Evolutionary conservation across 2,797 vertebrate genomes (phyloP), one percentile per base, ranked within the genome.

Genomic region (Hylomyscus alleni): DNA sequence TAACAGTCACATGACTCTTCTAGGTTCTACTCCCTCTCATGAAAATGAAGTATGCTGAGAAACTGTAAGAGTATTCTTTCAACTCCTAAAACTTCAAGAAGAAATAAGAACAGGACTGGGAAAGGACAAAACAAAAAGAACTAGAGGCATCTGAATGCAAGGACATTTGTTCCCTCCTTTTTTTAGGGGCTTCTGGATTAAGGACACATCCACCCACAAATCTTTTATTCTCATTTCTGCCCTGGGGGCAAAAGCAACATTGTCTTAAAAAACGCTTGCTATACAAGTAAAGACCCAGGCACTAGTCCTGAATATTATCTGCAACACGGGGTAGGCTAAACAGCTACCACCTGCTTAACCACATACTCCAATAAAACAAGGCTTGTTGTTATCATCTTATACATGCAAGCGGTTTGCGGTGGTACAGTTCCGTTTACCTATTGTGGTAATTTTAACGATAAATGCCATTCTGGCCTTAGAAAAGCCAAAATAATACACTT

Each of bases 231-330:
- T 89, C 54, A 89, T 94, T 78, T 87, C 65, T 86, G 77, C 40
- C 90, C 17, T 80, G 83, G 34, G 78, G 17, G 44, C 89, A 93
- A 96, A 69, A 89, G 94, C 50, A 89, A 31, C 31, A 50, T 96
- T 94, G 92, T 91, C 78, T 92, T n/a, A 83, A 97, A 94, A 81
- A 65, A 29, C 65, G 13, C 72, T 90, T 95, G 91, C 2, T 92
- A 58, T 44, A 84, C 6, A 76, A 95, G 82, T 40, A 97, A 95
- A 97, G 94, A 94, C 90, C 47, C 90, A 96, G 65, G 89, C 69
- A 91, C 96, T 96, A 98, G 93, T 97, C 93, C 98, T 31, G 58
- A 96, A 90, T 91, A 96, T 84, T 77, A 97, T 65, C 87, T 94
- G 87, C 83, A 97, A 86, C 24, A 31, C 93, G 77, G 34, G 2